phyloP scores from a whole-genome alignment of 2,113 vertebrate genomes.

The Numenius arquata region DNA sequence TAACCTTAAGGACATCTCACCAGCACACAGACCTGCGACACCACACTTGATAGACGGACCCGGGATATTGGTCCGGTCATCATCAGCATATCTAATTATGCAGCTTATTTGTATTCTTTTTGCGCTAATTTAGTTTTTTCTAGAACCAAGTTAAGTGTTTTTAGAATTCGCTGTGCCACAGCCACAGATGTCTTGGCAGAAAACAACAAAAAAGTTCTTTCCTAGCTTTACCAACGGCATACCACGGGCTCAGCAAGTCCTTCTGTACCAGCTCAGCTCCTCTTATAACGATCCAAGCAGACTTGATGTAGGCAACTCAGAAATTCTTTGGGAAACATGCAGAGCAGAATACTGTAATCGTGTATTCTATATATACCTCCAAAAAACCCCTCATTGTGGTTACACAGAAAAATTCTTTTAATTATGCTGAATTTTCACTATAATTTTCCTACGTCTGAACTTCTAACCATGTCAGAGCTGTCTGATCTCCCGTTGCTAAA shows the following conservation, averaged over 20 bases:
- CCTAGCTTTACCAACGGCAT: neutral
- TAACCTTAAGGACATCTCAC: neutral
- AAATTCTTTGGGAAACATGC: neutral
- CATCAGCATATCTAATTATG: neutral
- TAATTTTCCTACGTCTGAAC: neutral
- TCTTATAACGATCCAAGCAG: neutral
- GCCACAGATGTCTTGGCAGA: neutral
- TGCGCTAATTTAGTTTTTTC: neutral
- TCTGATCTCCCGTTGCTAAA: neutral
- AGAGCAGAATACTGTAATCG: neutral
- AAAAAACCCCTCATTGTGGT: neutral
- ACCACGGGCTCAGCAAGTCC: neutral
- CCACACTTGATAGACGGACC: neutral
- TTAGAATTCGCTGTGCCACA: neutral
- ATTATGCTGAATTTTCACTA: neutral
- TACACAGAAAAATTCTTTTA: neutral
- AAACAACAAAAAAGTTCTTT: neutral
- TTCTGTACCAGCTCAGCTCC: neutral
- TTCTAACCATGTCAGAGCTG: neutral
- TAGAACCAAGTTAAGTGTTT: neutral
- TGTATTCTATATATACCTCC: neutral
- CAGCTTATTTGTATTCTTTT: neutral
- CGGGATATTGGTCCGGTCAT: neutral
- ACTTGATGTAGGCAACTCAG: neutral
- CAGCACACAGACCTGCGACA: neutral